Base-by-base conservation (phyloP, 2,113 vertebrate species). In the Gavialis gangeticus region DNA sequence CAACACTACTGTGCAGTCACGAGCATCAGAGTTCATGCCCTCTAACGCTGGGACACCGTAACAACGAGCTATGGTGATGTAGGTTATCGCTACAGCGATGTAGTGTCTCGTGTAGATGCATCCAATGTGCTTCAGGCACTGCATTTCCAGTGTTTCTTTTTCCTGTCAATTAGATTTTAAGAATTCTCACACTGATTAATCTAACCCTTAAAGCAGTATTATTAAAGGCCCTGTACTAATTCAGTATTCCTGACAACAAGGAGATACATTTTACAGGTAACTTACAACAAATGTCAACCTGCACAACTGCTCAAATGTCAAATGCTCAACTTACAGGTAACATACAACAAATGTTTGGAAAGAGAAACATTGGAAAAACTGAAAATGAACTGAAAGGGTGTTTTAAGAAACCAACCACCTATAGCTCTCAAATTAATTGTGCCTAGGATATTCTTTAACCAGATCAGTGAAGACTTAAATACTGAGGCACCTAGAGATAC, bases 311-410 rank as follows among this genome's bases (percentile, higher is more conserved):
- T 46, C 8, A 46, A 46, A 46, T 46, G 46, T 66, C n/a, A 66
- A 66, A 10, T n/a, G 28, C 9, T 66, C 64, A 66, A 30, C 16
- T 66, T 88, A 56, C 11, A 62, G 18, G 28, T 19, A 75, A 58
- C 3, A 57, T 4, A 3, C n/a, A 76, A 83, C 28, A 30, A 3
- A 55, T 10, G 24, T 19, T 0, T 75, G 34, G 2, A 2, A 16
- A 30, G 46, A 63, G 11, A 55, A 10, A 18, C n/a, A 27, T 60
- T 55, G 34, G 59, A 19, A 73, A 54, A 1, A 12, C 58, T 73
- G 18, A 84, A 27, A 10, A 30, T 11, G 5, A 79, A 75, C 4
- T 30, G 69, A 79, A 14, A 12, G 7, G 76, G 66, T 46, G 69
- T 10, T 8, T 75, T 85, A 58, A 82, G 46, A 82, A 85, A 63